Percentiles rank a stretch among this genome's conserved stretches.
phyloP scores from a whole-genome alignment of 2,113 vertebrate genomes.

The Vombatus ursinus region DNA sequence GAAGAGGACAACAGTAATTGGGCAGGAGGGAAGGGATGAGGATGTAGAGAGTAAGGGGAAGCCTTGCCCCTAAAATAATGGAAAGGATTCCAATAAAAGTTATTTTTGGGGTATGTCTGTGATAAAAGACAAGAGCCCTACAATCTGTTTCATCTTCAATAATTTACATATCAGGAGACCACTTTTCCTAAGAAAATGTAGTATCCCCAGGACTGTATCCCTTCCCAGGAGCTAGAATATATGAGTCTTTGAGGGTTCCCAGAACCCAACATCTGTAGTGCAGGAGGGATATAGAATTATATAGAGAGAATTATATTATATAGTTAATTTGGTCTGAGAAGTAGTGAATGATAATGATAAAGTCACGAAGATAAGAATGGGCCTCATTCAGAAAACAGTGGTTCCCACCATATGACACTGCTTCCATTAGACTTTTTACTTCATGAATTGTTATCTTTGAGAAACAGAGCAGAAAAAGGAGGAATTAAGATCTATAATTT shows the following conservation, averaged over 20 bases:
- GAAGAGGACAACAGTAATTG: background rate
- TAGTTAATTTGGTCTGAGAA: background rate
- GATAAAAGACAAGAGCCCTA: background rate
- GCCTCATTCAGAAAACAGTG: background rate
- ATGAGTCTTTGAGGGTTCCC: background rate
- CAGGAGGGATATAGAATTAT: background rate
- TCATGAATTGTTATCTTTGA: background rate
- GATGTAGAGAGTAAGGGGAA: background rate
- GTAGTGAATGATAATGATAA: background rate
- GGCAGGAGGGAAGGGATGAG: too few species aligned
- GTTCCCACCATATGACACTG: background rate
- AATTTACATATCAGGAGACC: background rate
- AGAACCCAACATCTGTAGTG: background rate
- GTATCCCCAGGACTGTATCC: background rate
- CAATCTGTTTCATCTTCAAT: background rate
- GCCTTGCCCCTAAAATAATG: background rate
- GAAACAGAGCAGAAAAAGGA: background rate
- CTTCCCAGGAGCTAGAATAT: background rate
- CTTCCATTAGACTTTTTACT: background rate
- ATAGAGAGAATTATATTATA: too few species aligned
- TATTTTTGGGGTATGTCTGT: background rate
- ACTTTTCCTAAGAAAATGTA: background rate
- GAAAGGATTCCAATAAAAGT: background rate
- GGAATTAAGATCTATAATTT: background rate
- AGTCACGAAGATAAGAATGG: background rate